Evolutionary conservation across 2,888 invertebrate species (phyloP), one percentile per base, ranked within the genome.

Genomic region (Calameuta filiformis): DNA sequence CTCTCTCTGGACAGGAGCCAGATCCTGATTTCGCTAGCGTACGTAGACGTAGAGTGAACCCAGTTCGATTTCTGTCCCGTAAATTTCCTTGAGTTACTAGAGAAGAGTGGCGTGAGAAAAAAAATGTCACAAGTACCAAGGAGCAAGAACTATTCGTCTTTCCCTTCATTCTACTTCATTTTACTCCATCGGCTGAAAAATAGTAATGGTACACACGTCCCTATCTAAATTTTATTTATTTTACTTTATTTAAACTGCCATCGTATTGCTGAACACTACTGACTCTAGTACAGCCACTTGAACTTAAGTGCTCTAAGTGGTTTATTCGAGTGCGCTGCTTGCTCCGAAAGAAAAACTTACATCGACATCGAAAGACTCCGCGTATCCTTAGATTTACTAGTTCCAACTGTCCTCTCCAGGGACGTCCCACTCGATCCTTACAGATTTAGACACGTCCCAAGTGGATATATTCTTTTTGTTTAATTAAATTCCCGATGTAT

Each of bases 1-100:
- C 81, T 78, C 79, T 81, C 56, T 68, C 83, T 85, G 85, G 85
- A 86, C 81, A 83, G 80, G 73, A 79, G 85, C 85, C 83, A 85
- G 81, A 81, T 82, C 76, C 81, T 76, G 80, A 80, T 86, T 80
- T 81, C 79, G 77, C 75, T 73, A 68, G 23, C 9, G 23, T 56
- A 56, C 56, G 37, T 68, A 75, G 73, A 37, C 37, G 76, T 77
- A 77, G 78, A 73, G 12, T 77, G 80, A 82, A 80, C 69, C 77
- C 74, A 76, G 37, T 33, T 76, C 82, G 79, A 76, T 74, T 84
- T 73, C 76, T 76, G 68, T 78, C 75, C 78, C 77, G 83, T 79
- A 77, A 85, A 81, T 37, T 85, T 79, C 76, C 77, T 78, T 81
- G 76, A 76, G 78, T 6, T 56, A 56, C 56, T 23, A 1, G 23